Conservation (phyloP, 2,797 vertebrate genomes). For the Catostomus latipinnis region DNA sequence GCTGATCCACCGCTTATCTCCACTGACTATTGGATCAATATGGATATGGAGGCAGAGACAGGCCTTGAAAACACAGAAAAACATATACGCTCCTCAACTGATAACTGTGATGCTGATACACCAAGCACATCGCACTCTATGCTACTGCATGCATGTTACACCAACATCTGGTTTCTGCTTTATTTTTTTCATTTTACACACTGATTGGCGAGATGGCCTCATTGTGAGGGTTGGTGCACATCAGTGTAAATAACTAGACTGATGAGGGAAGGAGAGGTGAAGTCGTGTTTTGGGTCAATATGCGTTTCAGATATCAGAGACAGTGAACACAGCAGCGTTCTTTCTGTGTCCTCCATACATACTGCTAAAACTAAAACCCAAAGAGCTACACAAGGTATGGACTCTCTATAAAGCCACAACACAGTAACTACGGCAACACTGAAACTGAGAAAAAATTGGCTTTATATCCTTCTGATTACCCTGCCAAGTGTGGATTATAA, state of each 20-base stretch:
- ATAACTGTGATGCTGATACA: background rate
- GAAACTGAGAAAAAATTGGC: too few species aligned
- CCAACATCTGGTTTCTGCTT: constrained; percentile 6
- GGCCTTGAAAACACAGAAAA: constrained; percentile 17
- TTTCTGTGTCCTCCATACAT: constrained; percentile 11
- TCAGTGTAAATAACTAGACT: constrained; percentile 40
- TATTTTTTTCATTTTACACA: background rate
- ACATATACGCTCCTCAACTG: background rate
- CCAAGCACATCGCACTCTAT: constrained; percentile 6
- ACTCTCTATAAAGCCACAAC: background rate
- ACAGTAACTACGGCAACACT: too few species aligned
- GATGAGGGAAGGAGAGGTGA: constrained; percentile 30
- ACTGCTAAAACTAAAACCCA: constrained; percentile 29
- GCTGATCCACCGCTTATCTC: constrained; percentile 61
- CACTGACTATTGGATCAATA: constrained; percentile 68
- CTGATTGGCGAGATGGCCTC: background rate
- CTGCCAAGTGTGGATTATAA: too few species aligned
- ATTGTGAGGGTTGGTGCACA: background rate
- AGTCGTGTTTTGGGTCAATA: constrained; percentile 30
- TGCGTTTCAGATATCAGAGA: constrained; percentile 44
- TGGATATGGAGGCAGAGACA: constrained; percentile 13
- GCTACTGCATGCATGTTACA: background rate
- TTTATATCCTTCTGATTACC: too few species aligned
- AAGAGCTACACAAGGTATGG: constrained; percentile 50
- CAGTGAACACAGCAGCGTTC: constrained; percentile 22